These are phyloP conservation scores for Odontamblyopus rebecca DNA, from an alignment of 2,797 vertebrate genomes.

Conservation along the genomic window DNA sequence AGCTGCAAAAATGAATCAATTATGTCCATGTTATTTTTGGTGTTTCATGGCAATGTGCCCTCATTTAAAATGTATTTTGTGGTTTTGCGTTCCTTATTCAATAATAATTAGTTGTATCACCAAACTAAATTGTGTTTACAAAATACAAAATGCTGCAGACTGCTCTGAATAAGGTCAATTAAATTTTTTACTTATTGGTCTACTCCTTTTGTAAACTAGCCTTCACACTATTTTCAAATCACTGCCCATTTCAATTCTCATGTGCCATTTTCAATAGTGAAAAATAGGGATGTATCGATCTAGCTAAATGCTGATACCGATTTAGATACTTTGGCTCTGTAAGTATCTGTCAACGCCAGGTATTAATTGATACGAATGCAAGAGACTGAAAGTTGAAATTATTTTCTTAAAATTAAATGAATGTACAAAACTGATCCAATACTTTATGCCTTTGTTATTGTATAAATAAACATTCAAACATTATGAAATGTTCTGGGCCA, in stretches of 20 bases:
- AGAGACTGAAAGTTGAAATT: too few relatives aligned
- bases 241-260: background rate
- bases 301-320: too few relatives aligned
- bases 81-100: conserved; percentile 6
- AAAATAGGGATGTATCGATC: background rate
- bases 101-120: conserved; percentile 1
- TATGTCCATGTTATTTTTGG: conserved; percentile 15
- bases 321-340: too few relatives aligned
- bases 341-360: too few relatives aligned
- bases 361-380: too few relatives aligned
- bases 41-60: background rate
- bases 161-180: background rate
- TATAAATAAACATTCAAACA: too few relatives aligned
- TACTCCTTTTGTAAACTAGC: background rate
- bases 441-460: too few relatives aligned
- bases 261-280: background rate
- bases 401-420: too few relatives aligned
- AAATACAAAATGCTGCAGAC: background rate
- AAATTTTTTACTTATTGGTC: background rate
- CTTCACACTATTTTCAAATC: background rate
- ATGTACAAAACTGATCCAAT: too few relatives aligned
- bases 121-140: background rate
- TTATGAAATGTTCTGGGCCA: too few relatives aligned
- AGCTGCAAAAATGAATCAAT: conserved; percentile 41
- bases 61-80: background rate